Evolutionary conservation across 2,113 vertebrate genomes (phyloP).

Genomic region (Rhombomys opimus): DNA sequence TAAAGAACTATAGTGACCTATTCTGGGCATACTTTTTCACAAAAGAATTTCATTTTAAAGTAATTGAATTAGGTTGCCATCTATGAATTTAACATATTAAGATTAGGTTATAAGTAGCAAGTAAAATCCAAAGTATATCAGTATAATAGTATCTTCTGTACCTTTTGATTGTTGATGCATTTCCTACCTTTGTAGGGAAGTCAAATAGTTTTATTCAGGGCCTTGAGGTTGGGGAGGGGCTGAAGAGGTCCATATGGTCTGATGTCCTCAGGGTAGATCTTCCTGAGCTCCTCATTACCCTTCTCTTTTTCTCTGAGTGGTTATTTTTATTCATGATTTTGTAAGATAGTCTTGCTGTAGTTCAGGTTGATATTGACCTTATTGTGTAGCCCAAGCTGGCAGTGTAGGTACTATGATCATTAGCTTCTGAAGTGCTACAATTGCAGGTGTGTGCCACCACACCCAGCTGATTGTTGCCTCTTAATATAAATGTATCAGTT

Average conservation of each 20-base stretch:
- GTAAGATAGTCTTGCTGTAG: background rate
- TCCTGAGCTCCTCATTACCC: background rate
- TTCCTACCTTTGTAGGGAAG: background rate
- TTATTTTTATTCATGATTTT: background rate
- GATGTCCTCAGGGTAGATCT: background rate
- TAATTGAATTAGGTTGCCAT: conserved; percentile 56
- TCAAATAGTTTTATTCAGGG: background rate
- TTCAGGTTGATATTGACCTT: background rate
- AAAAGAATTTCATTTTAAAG: conserved; percentile 63
- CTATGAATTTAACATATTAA: background rate
- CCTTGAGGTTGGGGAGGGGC: background rate
- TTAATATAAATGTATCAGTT: conserved; percentile 18
- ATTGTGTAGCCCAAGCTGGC: background rate
- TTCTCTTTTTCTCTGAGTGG: background rate
- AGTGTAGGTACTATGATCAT: background rate
- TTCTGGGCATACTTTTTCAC: background rate
- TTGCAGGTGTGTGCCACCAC: background rate
- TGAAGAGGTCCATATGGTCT: background rate
- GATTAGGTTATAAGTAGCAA: conserved; percentile 35
- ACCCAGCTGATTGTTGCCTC: conserved; percentile 3
- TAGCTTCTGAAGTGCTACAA: background rate
- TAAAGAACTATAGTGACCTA: conserved; percentile 43
- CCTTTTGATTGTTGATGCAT: background rate
- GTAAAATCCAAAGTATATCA: conserved; percentile 34
- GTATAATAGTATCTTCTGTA: background rate